Conservation (phyloP, 2,888 invertebrate genomes). For the Capitulum mitella region DNA sequence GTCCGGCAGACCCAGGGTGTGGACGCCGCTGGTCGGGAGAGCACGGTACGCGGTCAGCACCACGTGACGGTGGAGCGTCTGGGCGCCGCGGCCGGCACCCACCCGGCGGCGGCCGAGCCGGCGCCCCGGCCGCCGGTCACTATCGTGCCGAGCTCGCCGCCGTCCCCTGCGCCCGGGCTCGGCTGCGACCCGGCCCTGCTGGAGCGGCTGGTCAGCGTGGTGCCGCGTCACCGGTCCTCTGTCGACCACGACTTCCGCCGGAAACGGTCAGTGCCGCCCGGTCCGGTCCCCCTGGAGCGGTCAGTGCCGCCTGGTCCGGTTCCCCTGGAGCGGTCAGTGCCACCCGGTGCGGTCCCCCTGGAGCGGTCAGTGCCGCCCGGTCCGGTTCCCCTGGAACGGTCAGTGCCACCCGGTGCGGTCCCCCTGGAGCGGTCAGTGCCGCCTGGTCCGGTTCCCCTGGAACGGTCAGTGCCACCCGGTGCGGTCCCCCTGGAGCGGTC, state of each 20-base stretch:
- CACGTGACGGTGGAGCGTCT: constrained; percentile 57
- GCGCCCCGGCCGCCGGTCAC: constrained; percentile 46
- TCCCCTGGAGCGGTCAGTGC: no score
- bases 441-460: no score
- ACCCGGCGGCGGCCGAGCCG: constrained; percentile 47
- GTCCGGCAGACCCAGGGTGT: constrained; percentile 48
- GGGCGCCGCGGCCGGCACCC: constrained; percentile 42
- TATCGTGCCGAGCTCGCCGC: constrained; percentile 39
- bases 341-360: no score
- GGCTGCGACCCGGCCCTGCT: constrained; percentile 42
- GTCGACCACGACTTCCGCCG: constrained; percentile 56
- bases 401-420: no score
- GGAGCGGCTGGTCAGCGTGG: constrained; percentile 53
- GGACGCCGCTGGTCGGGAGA: constrained; percentile 51
- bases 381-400: no score
- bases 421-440: no score
- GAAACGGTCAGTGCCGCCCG: constrained; percentile 40
- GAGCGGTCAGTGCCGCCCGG: no score
- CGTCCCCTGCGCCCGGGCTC: constrained; percentile 36
- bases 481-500: no score
- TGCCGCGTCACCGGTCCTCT: constrained; percentile 52
- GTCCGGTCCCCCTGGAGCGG: no score
- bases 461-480: no score
- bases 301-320: no score
- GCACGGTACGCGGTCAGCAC: constrained; percentile 60